Evolutionary conservation across 2,113 vertebrate genomes (phyloP), one percentile per base, ranked within the genome.

Genomic region (Isichthys henryi): DNA sequence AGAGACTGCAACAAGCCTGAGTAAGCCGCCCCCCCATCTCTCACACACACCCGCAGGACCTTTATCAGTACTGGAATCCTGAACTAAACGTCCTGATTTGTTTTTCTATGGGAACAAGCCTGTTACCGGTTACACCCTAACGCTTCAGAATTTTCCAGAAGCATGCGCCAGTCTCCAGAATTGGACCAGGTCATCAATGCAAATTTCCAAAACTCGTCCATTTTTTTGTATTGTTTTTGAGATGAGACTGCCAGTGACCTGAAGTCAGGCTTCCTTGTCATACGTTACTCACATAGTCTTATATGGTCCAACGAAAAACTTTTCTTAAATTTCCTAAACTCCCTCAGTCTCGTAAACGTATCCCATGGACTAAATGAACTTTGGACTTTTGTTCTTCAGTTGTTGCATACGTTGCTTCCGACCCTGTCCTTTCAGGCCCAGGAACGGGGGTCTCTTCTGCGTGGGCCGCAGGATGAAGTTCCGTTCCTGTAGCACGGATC

Each of bases 391-490:
- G n/a, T 10, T 70, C 3, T 31, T 4, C 23, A n/a, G 21, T n/a
- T 9, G 56, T 62, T 62, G 23, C 56, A 62, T 13, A 27, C 27
- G 13, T 52, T 46, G 27, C 31, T 94, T 93, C 91, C 86, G 86
- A 43, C 6, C 35, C 27, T 77, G 70, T 17, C 70, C 70, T 77
- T 77, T 77, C 88, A 99, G 98, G 95, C 98, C 98, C 89, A 97
- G 95, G 92, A 98, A 98, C 45, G 97, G 97, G 58, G 98, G 98
- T 50, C 97, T 95, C 89, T 99, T 97, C 93, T 99, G 98, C 87
- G 97, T 99, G 90, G 98, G 98, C 88, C 97, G 98, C 89, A 96
- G 98, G 92, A 98, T 98, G 98, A 99, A 98, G 92, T 99, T 99
- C 95, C 97, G 97, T 39, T 99, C 98, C 0, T 99, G 98, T 95